Percentiles rank a stretch among this genome's conserved stretches.
These are phyloP conservation scores for Argyresthia albistria DNA, from an alignment of 2,888 invertebrate genomes.

Conservation along the genomic window DNA sequence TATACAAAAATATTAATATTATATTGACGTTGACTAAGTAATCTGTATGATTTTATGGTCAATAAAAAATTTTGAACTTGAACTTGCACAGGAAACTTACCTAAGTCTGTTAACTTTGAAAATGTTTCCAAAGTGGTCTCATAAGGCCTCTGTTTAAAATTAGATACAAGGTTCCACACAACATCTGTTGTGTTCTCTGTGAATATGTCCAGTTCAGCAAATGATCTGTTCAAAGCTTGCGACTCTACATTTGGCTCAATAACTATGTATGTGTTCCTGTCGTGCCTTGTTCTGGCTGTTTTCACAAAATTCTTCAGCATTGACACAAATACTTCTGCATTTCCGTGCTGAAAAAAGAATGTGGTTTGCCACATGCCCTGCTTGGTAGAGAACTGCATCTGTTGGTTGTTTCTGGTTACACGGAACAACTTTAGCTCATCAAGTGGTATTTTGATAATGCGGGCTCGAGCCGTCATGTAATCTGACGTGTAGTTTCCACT, in stretches of 20 bases:
- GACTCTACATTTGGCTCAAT: slow-evolving; percentile 76
- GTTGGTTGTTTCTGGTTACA: slow-evolving; percentile 50
- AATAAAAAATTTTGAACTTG: no score
- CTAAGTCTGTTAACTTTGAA: slow-evolving; percentile 87
- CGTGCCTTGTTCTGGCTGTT: slow-evolving; percentile 79
- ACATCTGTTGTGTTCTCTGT: slow-evolving; percentile 78
- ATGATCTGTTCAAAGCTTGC: slow-evolving; percentile 83
- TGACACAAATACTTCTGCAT: slow-evolving; percentile 82
- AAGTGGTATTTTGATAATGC: slow-evolving; percentile 51
- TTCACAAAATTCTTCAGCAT: slow-evolving; percentile 75
- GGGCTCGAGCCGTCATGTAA: slow-evolving; percentile 50
- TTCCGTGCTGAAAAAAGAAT: slow-evolving; percentile 91
- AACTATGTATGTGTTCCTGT: slow-evolving; percentile 76
- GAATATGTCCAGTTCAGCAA: slow-evolving; percentile 89
- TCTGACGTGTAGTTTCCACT: slow-evolving; percentile 68
- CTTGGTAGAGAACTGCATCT: slow-evolving; percentile 58
- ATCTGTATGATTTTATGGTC: no score
- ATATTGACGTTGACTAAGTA: no score
- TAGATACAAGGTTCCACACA: slow-evolving; percentile 73
- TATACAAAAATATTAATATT: no score
- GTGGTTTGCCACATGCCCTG: slow-evolving; percentile 78
- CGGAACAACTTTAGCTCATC: slow-evolving; percentile 54
- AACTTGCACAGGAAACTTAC: slow-evolving; percentile 21
- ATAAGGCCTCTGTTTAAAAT: slow-evolving; percentile 77
- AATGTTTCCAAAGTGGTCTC: slow-evolving; percentile 89